Evolutionary conservation across 2,888 invertebrate species (phyloP).

Genomic region (Oxyteleia sp.): DNA sequence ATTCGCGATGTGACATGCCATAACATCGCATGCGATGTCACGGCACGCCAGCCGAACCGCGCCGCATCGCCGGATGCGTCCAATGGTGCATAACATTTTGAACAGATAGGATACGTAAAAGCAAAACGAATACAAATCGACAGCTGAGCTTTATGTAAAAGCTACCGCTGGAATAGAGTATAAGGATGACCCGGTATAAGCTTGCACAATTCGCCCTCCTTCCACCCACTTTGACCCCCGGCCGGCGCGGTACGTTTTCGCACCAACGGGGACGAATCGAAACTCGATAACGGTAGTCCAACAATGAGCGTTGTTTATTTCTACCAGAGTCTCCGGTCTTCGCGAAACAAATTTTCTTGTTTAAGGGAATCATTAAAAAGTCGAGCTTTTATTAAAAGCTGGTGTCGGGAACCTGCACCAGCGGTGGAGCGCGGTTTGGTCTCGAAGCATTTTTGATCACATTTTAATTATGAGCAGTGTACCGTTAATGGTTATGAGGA

Average conservation of each 20-base stretch:
- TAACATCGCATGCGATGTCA: constrained; percentile 62
- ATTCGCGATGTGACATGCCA: constrained; percentile 66
- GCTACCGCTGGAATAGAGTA: constrained; percentile 66
- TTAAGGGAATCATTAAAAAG: background rate
- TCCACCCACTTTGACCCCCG: no score
- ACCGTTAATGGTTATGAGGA: no score
- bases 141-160: constrained; percentile 70
- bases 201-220: constrained; percentile 28
- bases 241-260: constrained; percentile 35
- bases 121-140: constrained; percentile 74
- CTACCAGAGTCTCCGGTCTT: constrained; percentile 29
- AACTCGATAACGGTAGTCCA: constrained; percentile 61
- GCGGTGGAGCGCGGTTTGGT: no score
- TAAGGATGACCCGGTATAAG: constrained; percentile 65
- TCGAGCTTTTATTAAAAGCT: background rate
- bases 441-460: no score
- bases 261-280: constrained; percentile 52
- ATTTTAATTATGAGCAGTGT: no score
- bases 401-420: background rate
- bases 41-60: constrained; percentile 58
- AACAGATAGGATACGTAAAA: constrained; percentile 72
- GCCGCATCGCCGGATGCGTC: constrained; percentile 71
- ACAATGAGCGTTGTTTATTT: constrained; percentile 54
- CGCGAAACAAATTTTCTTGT: constrained; percentile 14
- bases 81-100: constrained; percentile 76